A percentile compares a stretch with the other conserved stretches of the same genome.
phyloP scores from a whole-genome alignment of 2,113 vertebrate species.

The Aphyosemion australe region DNA sequence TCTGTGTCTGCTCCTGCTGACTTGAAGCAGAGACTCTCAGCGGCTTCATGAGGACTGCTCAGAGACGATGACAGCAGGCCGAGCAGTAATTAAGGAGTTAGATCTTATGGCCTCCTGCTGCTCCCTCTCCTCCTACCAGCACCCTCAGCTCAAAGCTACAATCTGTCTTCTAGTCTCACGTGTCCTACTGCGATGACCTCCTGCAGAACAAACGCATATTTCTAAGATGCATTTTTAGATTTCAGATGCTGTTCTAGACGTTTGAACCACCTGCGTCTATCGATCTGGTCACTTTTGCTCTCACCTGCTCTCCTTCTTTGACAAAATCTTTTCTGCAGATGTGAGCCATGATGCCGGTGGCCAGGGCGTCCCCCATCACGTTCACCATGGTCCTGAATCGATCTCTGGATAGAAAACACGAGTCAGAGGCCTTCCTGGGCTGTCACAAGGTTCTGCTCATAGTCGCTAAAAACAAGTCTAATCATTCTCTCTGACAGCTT shows the following conservation, averaged over 20 bases:
- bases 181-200: background rate
- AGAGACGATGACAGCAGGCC: background rate
- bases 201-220: too few relatives aligned
- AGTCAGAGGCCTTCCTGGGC: too few relatives aligned
- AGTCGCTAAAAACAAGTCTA: too few relatives aligned
- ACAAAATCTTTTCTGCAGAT: slow-evolving; percentile 95
- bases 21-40: background rate
- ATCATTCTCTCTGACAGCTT: too few relatives aligned
- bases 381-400: slow-evolving; percentile 99
- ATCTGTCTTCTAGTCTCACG: background rate
- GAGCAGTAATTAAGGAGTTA: background rate
- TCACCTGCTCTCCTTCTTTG: slow-evolving; percentile 89
- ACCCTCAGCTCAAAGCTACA: too few relatives aligned
- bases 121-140: background rate
- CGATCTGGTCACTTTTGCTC: slow-evolving; percentile 1
- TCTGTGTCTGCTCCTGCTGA: background rate
- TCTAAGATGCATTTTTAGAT: background rate
- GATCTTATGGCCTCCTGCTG: background rate
- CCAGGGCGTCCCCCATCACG: slow-evolving; percentile 92
- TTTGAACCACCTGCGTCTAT: background rate
- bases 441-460: too few relatives aligned
- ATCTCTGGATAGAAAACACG: slow-evolving; percentile 80
- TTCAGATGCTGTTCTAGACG: background rate
- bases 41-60: background rate
- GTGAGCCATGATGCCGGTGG: slow-evolving; percentile 97